Conservation (phyloP, 2,888 invertebrate genomes). For the Auanema freiburgensis region DNA sequence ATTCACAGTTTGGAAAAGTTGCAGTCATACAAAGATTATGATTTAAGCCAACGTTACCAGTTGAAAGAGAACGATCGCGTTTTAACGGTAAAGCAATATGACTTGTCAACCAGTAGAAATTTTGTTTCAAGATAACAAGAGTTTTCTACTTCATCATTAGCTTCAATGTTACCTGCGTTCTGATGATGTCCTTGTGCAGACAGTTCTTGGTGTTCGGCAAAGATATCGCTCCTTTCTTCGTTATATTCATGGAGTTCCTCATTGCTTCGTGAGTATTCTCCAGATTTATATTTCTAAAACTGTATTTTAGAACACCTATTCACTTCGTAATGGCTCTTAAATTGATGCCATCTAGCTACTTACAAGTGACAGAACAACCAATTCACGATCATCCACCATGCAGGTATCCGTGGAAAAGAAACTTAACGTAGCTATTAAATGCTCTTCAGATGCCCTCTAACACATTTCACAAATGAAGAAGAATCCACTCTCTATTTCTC, state of each 20-base stretch:
- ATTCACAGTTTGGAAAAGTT: constrained; percentile 2
- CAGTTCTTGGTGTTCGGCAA: constrained; percentile 8
- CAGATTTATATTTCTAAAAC: neutral
- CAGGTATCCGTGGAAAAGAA: too few species aligned
- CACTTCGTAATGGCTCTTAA: constrained; percentile 13
- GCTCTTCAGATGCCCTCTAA: too few species aligned
- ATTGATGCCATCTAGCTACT: neutral
- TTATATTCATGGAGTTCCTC: constrained; percentile 18
- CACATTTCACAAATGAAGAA: too few species aligned
- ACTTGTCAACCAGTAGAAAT: neutral
- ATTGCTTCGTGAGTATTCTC: constrained; percentile 9
- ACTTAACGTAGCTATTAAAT: too few species aligned
- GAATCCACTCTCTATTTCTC: too few species aligned
- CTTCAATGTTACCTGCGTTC: constrained; percentile 7
- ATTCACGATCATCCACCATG: too few species aligned
- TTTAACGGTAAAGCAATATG: constrained; percentile 4
- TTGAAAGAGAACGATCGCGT: constrained; percentile 13
- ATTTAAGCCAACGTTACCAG: constrained; percentile 15
- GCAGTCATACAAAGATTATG: neutral
- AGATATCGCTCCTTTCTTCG: constrained; percentile 13
- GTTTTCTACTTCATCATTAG: constrained; percentile 19
- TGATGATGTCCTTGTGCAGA: constrained; percentile 7
- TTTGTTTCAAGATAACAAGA: constrained; percentile 3
- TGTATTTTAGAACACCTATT: constrained; percentile 7
- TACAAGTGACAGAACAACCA: too few species aligned